A percentile compares a stretch with the other conserved stretches of the same genome.
Conservation (phyloP, 2,113 vertebrate species). For the Grammomys surdaster region DNA sequence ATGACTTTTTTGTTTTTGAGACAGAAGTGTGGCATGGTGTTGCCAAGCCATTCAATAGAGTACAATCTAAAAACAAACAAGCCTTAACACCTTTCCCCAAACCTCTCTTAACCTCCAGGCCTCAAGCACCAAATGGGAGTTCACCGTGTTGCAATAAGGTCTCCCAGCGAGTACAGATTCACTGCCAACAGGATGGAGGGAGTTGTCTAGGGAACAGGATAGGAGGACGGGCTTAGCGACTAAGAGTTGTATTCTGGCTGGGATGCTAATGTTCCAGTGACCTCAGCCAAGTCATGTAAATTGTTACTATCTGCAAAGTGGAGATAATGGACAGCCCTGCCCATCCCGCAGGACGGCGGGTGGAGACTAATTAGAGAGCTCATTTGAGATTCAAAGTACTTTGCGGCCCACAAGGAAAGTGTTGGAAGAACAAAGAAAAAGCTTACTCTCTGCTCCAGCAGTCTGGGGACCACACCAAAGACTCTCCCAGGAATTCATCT, state of each 20-base stretch:
- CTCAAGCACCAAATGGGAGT: not conserved
- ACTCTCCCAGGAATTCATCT: not conserved
- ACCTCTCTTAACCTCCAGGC: not conserved
- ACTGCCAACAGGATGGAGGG: not conserved
- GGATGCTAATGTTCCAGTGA: constrained; percentile 53
- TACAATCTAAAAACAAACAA: not conserved
- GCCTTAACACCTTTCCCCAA: not conserved
- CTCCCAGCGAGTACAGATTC: not conserved
- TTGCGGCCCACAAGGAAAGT: not conserved
- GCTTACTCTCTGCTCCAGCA: not conserved
- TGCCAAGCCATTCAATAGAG: not conserved
- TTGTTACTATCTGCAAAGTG: constrained; percentile 68
- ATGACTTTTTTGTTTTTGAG: not conserved
- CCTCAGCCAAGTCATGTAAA: constrained; percentile 49
- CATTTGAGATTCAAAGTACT: constrained; percentile 56
- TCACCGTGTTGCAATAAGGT: not conserved
- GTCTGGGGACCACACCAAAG: constrained; percentile 20
- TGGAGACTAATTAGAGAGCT: constrained; percentile 68
- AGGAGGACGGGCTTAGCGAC: not conserved
- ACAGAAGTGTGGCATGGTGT: accelerated
- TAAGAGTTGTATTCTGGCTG: constrained; percentile 19
- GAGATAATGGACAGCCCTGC: constrained; percentile 57
- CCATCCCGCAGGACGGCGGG: not conserved
- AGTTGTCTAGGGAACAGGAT: not conserved
- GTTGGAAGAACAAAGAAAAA: constrained; percentile 40